A percentile compares a stretch with the other conserved stretches of the same genome.
Evolutionary conservation across 2,797 vertebrate genomes (phyloP).

Genomic region (Benthosema pterotum): DNA sequence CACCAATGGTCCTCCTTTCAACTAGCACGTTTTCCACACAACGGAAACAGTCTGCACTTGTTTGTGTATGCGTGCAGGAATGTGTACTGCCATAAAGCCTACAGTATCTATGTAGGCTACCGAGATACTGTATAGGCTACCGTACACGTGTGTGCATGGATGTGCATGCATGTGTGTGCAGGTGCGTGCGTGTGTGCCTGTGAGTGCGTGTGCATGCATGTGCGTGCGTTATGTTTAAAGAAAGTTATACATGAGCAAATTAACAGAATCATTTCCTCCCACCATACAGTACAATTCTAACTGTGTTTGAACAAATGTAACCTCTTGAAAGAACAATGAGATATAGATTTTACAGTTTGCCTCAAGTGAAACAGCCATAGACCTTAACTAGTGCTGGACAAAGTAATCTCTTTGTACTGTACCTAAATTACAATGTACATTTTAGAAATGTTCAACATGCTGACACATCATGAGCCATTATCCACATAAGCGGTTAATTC

Average conservation of each 20-base stretch:
- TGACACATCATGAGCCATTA: too few relatives aligned
- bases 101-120: slow-evolving; percentile 5
- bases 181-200: slow-evolving; percentile 32
- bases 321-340: too few relatives aligned
- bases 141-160: slow-evolving; percentile 20
- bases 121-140: slow-evolving; percentile 25
- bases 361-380: too few relatives aligned
- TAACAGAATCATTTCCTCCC: slow-evolving; percentile 74
- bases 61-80: neutral
- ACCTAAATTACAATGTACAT: too few relatives aligned
- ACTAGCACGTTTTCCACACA: too few relatives aligned
- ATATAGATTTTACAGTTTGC: too few relatives aligned
- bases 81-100: too few relatives aligned
- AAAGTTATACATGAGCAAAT: slow-evolving; percentile 67
- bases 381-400: too few relatives aligned
- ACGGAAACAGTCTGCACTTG: neutral
- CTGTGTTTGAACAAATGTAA: neutral
- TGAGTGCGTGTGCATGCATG: slow-evolving; percentile 23
- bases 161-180: slow-evolving; percentile 14
- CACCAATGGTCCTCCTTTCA: too few relatives aligned
- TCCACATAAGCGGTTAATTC: too few relatives aligned
- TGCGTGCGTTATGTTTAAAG: slow-evolving; percentile 12
- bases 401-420: too few relatives aligned
- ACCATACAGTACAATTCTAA: slow-evolving; percentile 73
- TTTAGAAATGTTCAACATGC: too few relatives aligned